Percentiles rank a stretch among this genome's conserved stretches.
phyloP scores from a whole-genome alignment of 2,888 invertebrate genomes.

The Lordiphosa andalusiaca region DNA sequence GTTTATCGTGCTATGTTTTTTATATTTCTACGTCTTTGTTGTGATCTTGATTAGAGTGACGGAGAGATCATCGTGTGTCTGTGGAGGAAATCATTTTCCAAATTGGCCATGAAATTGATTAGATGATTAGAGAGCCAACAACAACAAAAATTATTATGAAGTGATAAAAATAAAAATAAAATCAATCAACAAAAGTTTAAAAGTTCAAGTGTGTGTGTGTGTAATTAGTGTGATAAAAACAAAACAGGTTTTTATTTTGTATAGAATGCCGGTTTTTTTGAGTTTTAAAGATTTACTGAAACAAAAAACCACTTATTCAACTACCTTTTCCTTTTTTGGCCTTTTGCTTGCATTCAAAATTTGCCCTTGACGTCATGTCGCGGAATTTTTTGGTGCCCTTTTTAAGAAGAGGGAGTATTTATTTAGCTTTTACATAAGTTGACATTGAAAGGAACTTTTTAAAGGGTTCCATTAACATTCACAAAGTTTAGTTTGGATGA shows the following conservation, averaged over 20 bases:
- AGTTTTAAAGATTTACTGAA: conserved; percentile 26
- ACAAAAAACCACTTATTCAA: conserved; percentile 21
- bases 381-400: background rate
- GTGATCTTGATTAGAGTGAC: conserved; percentile 36
- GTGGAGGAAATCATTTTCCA: conserved; percentile 31
- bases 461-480: no score
- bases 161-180: conserved; percentile 10
- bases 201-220: conserved; percentile 3
- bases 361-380: conserved; percentile 53
- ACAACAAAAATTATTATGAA: conserved; percentile 16
- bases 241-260: conserved; percentile 52
- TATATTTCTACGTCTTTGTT: conserved; percentile 25
- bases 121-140: conserved; percentile 8
- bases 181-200: conserved; percentile 1
- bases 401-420: no score
- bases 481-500: no score
- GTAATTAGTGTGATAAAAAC: conserved; percentile 6
- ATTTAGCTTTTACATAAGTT: no score
- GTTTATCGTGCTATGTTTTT: conserved; percentile 11
- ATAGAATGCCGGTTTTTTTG: conserved; percentile 59
- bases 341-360: conserved; percentile 27
- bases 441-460: no score
- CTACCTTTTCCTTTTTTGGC: conserved; percentile 16
- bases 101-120: conserved; percentile 33
- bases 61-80: conserved; percentile 7